Percentiles rank a stretch among this genome's conserved stretches.
Evolutionary conservation across 2,113 vertebrate genomes (phyloP).

Genomic region (Ptilonorhynchus violaceus): DNA sequence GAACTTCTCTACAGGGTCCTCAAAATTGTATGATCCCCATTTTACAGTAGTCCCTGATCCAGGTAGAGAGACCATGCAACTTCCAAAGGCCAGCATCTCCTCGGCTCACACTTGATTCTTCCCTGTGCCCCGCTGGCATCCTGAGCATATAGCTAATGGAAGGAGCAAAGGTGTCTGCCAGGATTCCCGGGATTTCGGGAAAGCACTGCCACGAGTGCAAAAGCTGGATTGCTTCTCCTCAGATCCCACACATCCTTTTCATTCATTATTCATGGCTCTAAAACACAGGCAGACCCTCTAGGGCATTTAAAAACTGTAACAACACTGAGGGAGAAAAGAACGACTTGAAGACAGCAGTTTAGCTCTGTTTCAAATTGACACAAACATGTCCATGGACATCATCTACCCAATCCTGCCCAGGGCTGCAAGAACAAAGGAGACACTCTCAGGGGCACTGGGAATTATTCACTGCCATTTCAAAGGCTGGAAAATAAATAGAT

Average conservation of each 20-base stretch:
- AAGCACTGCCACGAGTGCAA: neutral
- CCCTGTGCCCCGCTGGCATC: neutral
- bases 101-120: neutral
- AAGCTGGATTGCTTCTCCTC: neutral
- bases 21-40: neutral
- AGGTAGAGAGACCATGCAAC: neutral
- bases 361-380: neutral
- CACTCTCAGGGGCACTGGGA: neutral
- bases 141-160: neutral
- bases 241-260: neutral
- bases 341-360: neutral
- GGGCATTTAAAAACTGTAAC: neutral
- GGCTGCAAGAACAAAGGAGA: slow-evolving; percentile 6
- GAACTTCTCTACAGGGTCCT: neutral
- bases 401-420: neutral
- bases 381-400: neutral
- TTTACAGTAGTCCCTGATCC: neutral
- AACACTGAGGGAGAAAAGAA: neutral
- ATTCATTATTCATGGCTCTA: slow-evolving; percentile 3
- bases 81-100: neutral
- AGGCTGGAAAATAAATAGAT: neutral
- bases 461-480: slow-evolving; percentile 8
- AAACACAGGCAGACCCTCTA: neutral
- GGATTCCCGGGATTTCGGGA: neutral
- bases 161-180: neutral